These are phyloP conservation scores for Manis crassicaudata DNA, from an alignment of 2,797 vertebrate genomes.

Conservation along the genomic window DNA sequence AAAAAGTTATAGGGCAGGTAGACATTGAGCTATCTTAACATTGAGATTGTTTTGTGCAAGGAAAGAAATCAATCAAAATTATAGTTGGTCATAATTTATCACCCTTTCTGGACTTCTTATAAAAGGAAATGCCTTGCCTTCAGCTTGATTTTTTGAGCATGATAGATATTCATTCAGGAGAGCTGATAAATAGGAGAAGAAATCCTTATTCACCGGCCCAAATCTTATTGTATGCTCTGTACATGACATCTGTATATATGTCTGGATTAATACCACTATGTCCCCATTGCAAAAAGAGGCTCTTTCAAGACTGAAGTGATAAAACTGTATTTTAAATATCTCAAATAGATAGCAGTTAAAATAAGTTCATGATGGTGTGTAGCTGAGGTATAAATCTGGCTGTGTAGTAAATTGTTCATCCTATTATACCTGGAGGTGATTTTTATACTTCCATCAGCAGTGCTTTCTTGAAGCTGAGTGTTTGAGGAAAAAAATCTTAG, in stretches of 20 bases:
- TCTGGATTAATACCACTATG: neutral
- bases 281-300: neutral
- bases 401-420: neutral
- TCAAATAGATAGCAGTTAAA: neutral
- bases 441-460: slow-evolving; percentile 59
- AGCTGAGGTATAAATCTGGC: neutral
- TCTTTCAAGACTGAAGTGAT: slow-evolving; percentile 21
- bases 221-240: neutral
- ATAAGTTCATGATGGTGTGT: neutral
- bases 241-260: neutral
- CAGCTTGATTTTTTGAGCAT: neutral
- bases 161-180: slow-evolving; percentile 31
- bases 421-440: neutral
- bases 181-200: neutral
- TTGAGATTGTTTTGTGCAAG: neutral
- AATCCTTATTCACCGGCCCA: neutral
- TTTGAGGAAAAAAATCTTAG: slow-evolving; percentile 78
- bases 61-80: neutral
- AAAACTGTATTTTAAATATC: slow-evolving; percentile 24
- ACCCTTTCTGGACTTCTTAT: neutral
- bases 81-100: neutral
- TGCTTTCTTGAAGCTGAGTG: slow-evolving; percentile 74
- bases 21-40: neutral
- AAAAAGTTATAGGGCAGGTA: neutral
- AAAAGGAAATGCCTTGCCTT: neutral